Conservation (phyloP, 2,797 vertebrate species). For the Mormyrus proboscirostris region DNA sequence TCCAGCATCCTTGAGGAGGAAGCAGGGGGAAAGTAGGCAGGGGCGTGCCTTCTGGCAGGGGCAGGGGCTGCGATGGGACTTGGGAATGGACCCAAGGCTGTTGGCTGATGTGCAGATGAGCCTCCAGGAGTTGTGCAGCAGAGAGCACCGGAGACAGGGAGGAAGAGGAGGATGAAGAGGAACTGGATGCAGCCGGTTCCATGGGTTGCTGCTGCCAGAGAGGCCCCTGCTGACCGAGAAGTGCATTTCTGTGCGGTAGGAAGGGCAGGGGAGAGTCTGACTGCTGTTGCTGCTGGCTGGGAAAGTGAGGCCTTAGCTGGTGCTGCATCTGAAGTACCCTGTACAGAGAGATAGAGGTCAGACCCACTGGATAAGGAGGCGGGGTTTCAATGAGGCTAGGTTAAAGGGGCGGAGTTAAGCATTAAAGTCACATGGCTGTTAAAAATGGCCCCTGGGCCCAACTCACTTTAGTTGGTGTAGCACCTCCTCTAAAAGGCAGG, state of each 20-base stretch:
- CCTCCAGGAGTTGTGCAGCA: conserved; percentile 77
- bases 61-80: conserved; percentile 38
- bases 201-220: conserved; percentile 10
- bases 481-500: conserved; percentile 82
- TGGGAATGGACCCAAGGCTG: conserved; percentile 30
- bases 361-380: neutral
- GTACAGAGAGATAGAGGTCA: conserved; percentile 27
- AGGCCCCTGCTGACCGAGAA: conserved; percentile 43
- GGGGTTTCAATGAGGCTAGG: conserved; percentile 24
- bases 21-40: conserved; percentile 37
- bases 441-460: neutral
- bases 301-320: conserved; percentile 57
- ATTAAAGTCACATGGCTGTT: neutral
- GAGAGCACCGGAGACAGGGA: conserved; percentile 70
- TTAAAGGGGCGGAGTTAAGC: conserved; percentile 1
- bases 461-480: conserved; percentile 68
- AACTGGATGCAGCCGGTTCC: neutral
- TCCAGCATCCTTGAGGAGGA: conserved; percentile 63
- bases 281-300: conserved; percentile 56
- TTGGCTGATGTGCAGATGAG: conserved; percentile 77
- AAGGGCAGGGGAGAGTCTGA: neutral
- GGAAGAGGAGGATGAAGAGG: conserved; percentile 28
- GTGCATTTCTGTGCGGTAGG: conserved; percentile 42
- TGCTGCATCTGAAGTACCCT: conserved; percentile 90
- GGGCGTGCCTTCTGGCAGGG: conserved; percentile 33